Evolutionary conservation across 2,113 vertebrate genomes (phyloP).

Genomic region (Ancistrus triradiatus): DNA sequence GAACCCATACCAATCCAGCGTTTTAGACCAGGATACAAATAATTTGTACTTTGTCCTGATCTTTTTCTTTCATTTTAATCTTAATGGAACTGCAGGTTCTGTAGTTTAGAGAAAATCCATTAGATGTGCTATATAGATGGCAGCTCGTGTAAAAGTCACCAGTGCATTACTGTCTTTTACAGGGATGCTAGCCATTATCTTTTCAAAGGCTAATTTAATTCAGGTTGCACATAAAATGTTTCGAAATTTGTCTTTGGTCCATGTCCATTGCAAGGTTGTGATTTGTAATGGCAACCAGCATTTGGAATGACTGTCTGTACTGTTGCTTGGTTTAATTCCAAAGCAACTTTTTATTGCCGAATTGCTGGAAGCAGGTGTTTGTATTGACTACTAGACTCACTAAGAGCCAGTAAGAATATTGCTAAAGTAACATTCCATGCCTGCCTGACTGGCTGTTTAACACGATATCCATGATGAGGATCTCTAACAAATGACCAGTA

Average conservation of each 20-base stretch:
- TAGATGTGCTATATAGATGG: slow-evolving; percentile 1
- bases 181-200: neutral
- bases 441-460: too few relatives aligned
- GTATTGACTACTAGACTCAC: slow-evolving; percentile 28
- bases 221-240: neutral
- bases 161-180: neutral
- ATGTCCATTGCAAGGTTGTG: slow-evolving; percentile 12
- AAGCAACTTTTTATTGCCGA: slow-evolving; percentile 40
- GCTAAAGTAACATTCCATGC: neutral
- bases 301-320: slow-evolving; percentile 33
- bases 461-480: slow-evolving; percentile 6
- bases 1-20: too few relatives aligned
- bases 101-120: neutral
- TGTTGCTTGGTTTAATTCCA: slow-evolving; percentile 42
- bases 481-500: too few relatives aligned
- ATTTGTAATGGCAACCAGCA: slow-evolving; percentile 18
- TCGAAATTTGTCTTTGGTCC: neutral
- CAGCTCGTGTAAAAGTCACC: neutral
- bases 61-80: neutral
- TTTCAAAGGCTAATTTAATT: slow-evolving; percentile 23
- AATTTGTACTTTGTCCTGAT: too few relatives aligned
- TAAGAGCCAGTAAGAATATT: slow-evolving; percentile 12
- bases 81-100: neutral
- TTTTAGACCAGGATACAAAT: too few relatives aligned
- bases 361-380: slow-evolving; percentile 27